Evolutionary conservation across 2,888 invertebrate genomes (phyloP).

Genomic region (Amphipoea lucens): DNA sequence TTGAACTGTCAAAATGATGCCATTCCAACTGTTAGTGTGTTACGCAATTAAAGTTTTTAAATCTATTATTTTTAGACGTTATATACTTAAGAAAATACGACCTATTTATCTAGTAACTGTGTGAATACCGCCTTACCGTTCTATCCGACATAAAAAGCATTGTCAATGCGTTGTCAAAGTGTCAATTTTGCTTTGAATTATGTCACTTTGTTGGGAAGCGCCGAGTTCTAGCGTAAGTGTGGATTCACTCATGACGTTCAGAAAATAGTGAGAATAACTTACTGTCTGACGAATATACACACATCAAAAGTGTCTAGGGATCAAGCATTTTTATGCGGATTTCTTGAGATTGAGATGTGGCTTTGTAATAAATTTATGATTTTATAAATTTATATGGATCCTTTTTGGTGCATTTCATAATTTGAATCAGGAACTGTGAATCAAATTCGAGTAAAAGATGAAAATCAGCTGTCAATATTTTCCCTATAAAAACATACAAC

Average conservation of each 20-base stretch:
- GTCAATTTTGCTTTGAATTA: conserved; percentile 65
- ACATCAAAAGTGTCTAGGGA: too few species aligned
- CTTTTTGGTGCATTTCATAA: too few species aligned
- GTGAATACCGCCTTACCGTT: conserved; percentile 30
- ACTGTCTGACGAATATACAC: conserved; percentile 4
- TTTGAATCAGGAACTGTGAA: too few species aligned
- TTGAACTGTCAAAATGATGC: too few species aligned
- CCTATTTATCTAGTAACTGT: background rate
- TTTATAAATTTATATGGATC: too few species aligned
- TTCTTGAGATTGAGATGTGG: too few species aligned
- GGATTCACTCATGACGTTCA: conserved; percentile 27
- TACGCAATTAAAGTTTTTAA: background rate
- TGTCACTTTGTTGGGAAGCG: conserved; percentile 55
- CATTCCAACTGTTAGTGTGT: too few species aligned
- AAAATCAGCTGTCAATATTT: too few species aligned
- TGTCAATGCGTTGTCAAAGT: conserved; percentile 59
- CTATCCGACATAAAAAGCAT: conserved; percentile 55
- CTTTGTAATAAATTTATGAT: too few species aligned
- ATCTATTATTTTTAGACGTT: background rate
- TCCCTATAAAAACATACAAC: too few species aligned
- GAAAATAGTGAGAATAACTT: conserved; percentile 38
- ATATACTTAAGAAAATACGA: background rate
- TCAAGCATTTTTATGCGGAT: too few species aligned
- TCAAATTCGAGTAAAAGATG: too few species aligned
- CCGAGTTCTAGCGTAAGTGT: conserved; percentile 32